Percentiles rank a stretch among this genome's conserved stretches.
These are phyloP conservation scores for Stegostoma tigrinum DNA, from an alignment of 2,113 vertebrate genomes.

Conservation along the genomic window DNA sequence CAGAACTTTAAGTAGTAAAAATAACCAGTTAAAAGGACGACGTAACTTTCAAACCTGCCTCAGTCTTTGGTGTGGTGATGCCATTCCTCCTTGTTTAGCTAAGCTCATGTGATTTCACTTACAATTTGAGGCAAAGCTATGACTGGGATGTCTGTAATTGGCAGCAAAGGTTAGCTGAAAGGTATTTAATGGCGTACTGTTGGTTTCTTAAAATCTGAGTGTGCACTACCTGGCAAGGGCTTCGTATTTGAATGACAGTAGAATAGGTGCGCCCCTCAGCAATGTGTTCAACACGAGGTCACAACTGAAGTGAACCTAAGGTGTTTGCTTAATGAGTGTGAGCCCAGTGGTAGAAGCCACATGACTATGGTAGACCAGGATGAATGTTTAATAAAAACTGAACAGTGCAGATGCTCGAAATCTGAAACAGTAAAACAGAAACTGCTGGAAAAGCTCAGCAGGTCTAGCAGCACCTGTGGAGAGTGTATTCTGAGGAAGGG, in stretches of 20 bases:
- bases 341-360: no score
- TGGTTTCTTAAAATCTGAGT: background rate
- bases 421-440: no score
- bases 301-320: no score
- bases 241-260: background rate
- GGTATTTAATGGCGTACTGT: background rate
- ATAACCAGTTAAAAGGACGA: background rate
- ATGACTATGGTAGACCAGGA: no score
- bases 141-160: background rate
- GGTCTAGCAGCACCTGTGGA: no score
- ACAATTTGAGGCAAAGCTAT: background rate
- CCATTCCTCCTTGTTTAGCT: background rate
- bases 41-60: constrained; percentile 3
- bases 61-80: background rate
- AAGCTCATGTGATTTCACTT: background rate
- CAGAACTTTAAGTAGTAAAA: background rate
- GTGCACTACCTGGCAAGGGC: background rate
- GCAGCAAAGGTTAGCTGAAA: background rate
- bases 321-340: no score
- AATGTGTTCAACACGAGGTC: no score
- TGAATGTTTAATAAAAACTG: no score
- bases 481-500: no score
- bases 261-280: no score
- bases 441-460: no score
- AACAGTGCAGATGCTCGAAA: no score